Evolutionary conservation across 2,888 invertebrate species (phyloP).

Genomic region (Drosophila flavopinicola): DNA sequence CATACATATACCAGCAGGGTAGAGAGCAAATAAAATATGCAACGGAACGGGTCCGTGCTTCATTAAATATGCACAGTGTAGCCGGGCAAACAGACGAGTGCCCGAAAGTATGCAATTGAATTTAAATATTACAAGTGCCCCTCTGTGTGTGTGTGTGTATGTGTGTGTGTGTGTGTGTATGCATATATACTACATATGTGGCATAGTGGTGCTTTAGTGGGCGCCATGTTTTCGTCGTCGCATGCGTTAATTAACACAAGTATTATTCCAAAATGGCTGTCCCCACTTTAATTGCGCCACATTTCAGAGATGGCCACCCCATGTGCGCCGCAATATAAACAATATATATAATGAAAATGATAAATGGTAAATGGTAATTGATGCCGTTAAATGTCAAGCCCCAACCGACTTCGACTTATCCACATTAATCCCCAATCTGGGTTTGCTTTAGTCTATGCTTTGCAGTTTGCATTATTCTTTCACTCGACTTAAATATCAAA

Average conservation of each 20-base stretch:
- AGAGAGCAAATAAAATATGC: slow-evolving; percentile 65
- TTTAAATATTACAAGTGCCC: slow-evolving; percentile 74
- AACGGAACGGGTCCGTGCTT: slow-evolving; percentile 58
- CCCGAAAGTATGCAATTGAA: slow-evolving; percentile 76
- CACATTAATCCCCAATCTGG: too few species aligned
- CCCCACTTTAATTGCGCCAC: slow-evolving; percentile 52
- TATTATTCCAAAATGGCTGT: slow-evolving; percentile 65
- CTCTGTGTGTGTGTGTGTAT: slow-evolving; percentile 3
- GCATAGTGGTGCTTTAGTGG: slow-evolving; percentile 28
- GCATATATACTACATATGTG: not conserved
- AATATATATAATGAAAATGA: slow-evolving; percentile 64
- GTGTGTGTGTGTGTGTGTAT: slow-evolving; percentile 4
- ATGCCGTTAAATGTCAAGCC: slow-evolving; percentile 40
- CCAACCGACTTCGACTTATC: slow-evolving; percentile 1
- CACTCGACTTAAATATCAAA: not conserved
- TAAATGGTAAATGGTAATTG: slow-evolving; percentile 78
- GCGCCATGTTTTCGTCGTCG: slow-evolving; percentile 39
- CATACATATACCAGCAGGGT: slow-evolving; percentile 1
- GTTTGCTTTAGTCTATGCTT: not conserved
- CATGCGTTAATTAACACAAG: slow-evolving; percentile 73
- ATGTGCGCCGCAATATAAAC: not conserved
- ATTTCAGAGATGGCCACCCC: slow-evolving; percentile 8
- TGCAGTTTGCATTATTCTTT: not conserved
- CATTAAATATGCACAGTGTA: slow-evolving; percentile 76
- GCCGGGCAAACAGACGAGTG: slow-evolving; percentile 55